phyloP scores from a whole-genome alignment of 2,797 vertebrate genomes.

The Tapera naevia region DNA sequence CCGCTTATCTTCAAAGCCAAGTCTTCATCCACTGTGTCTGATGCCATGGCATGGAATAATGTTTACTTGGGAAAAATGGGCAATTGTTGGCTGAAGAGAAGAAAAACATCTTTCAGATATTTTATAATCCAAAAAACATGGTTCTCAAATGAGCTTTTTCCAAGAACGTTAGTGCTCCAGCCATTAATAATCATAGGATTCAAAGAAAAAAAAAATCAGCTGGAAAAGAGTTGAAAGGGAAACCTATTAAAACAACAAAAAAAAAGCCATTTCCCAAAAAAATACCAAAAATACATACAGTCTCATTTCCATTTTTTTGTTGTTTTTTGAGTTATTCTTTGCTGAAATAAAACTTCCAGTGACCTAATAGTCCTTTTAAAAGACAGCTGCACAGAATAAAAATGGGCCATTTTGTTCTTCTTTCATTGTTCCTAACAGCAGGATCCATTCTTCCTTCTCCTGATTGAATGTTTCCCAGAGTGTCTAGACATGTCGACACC shows the following conservation, averaged over 20 bases:
- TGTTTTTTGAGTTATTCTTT: slow-evolving; percentile 18
- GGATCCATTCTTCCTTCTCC: slow-evolving; percentile 31
- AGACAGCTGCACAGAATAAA: slow-evolving; percentile 51
- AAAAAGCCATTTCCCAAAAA: slow-evolving; percentile 42
- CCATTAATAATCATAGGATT: slow-evolving; percentile 39
- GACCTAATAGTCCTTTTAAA: slow-evolving; percentile 46
- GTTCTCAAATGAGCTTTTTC: slow-evolving; percentile 36
- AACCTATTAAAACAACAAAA: slow-evolving; percentile 35
- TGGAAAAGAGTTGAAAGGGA: slow-evolving; percentile 57
- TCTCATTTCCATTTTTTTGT: slow-evolving; percentile 15
- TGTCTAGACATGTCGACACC: slow-evolving; percentile 48
- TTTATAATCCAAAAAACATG: slow-evolving; percentile 43
- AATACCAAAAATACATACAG: slow-evolving; percentile 38
- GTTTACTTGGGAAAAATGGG: background rate
- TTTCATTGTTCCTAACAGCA: slow-evolving; percentile 52
- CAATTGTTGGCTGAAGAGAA: slow-evolving; percentile 6
- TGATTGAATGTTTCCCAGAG: slow-evolving; percentile 55
- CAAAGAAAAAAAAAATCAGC: background rate
- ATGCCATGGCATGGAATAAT: background rate
- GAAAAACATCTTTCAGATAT: slow-evolving; percentile 28
- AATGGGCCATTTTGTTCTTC: background rate
- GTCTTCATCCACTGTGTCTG: fast-evolving
- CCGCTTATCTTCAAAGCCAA: background rate
- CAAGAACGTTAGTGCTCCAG: slow-evolving; percentile 1
- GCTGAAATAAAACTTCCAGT: slow-evolving; percentile 34